Conservation (phyloP, 1,140 invertebrate species). For the Pogonomyrmex californicus region DNA sequence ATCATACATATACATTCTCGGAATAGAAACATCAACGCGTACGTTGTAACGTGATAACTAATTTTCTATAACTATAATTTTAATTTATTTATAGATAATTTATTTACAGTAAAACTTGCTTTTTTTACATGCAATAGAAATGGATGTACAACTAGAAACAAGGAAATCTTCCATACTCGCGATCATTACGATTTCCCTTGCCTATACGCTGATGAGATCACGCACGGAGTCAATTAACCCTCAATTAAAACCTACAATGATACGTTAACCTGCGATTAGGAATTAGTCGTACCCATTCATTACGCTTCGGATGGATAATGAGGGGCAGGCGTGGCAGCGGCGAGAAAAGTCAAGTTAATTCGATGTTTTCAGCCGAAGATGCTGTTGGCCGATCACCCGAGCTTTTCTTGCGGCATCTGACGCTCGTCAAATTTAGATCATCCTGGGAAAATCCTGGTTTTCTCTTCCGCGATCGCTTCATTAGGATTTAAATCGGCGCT, state of each 20-base stretch:
- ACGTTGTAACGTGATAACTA: neutral
- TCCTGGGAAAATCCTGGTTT: neutral
- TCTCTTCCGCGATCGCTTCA: constrained; percentile 20
- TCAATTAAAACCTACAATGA: constrained; percentile 28
- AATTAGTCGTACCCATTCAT: constrained; percentile 20
- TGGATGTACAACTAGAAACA: neutral
- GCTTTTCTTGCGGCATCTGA: constrained; percentile 11
- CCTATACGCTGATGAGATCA: neutral
- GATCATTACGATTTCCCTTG: neutral
- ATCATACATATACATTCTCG: neutral
- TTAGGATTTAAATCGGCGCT: constrained; percentile 33
- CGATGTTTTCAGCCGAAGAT: neutral
- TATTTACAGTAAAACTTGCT: too few species aligned
- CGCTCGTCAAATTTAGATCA: constrained; percentile 24
- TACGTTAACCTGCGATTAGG: constrained; percentile 3
- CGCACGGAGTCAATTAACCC: constrained; percentile 6
- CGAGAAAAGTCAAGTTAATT: constrained; percentile 39
- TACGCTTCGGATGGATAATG: constrained; percentile 11
- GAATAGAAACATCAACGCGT: neutral
- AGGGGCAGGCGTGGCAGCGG: constrained; percentile 13
- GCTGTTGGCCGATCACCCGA: neutral
- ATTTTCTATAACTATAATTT: neutral
- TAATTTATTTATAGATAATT: too few species aligned
- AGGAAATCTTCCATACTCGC: neutral
- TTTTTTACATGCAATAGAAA: neutral